Percentiles rank a stretch among this genome's conserved stretches.
phyloP scores from a whole-genome alignment of 2,113 vertebrate species.

The Casuarius casuarius region DNA sequence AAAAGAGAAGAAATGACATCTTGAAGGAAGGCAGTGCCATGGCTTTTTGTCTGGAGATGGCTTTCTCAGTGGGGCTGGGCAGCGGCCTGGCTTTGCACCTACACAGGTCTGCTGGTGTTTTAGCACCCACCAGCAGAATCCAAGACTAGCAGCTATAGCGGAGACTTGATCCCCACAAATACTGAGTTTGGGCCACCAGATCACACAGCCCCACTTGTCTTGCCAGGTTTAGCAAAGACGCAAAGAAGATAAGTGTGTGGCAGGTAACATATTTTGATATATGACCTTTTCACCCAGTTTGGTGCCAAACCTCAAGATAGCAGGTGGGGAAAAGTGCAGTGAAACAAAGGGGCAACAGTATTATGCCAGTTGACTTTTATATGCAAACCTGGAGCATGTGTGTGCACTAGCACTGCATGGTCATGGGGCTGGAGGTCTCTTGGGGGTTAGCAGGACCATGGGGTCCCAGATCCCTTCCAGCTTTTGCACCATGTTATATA shows the following conservation, averaged over 20 bases:
- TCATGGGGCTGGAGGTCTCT: rapidly evolving
- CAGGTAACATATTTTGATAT: background rate
- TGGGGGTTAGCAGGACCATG: background rate
- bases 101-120: rapidly evolving
- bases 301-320: background rate
- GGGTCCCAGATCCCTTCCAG: background rate
- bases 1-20: background rate
- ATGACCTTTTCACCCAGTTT: background rate
- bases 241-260: background rate
- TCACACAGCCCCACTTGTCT: rapidly evolving
- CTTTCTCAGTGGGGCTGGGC: rapidly evolving
- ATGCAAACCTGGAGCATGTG: background rate
- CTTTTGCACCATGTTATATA: background rate
- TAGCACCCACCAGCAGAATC: background rate
- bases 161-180: background rate
- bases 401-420: background rate
- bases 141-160: background rate
- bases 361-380: background rate
- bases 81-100: rapidly evolving
- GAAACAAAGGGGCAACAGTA: rapidly evolving
- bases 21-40: rapidly evolving
- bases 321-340: background rate
- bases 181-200: rapidly evolving
- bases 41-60: background rate
- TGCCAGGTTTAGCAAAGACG: background rate